Conservation (phyloP, 2,113 vertebrate species). For the Ifrita kowaldi region DNA sequence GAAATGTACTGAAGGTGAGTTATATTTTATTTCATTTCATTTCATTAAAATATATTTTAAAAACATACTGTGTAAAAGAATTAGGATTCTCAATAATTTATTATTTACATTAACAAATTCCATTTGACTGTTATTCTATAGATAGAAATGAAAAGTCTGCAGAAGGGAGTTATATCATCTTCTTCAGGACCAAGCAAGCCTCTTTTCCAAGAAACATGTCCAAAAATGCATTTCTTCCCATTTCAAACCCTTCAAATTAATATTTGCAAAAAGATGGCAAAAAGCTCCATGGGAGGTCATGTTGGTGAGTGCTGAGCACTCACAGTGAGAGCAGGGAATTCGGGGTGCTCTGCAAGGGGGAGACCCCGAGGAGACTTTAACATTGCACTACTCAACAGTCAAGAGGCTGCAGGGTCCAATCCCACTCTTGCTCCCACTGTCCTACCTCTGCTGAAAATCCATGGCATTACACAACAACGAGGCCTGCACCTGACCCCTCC, state of each 20-base stretch:
- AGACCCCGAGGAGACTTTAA: neutral
- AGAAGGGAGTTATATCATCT: neutral
- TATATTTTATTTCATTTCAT: conserved; percentile 75
- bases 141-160: neutral
- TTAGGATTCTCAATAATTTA: conserved; percentile 84
- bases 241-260: neutral
- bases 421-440: neutral
- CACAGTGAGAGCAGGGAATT: neutral
- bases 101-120: conserved; percentile 79
- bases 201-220: neutral
- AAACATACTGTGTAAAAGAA: conserved; percentile 79
- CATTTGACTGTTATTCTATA: conserved; percentile 58
- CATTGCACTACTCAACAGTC: neutral
- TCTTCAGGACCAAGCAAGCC: neutral
- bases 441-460: neutral
- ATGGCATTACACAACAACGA: neutral
- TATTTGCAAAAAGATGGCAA: neutral
- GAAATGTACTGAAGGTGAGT: conserved; percentile 31
- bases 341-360: neutral
- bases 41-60: conserved; percentile 81
- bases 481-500: fast-evolving
- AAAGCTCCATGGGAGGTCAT: neutral
- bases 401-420: neutral
- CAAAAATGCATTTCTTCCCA: neutral
- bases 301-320: neutral